Evolutionary conservation across 2,888 invertebrate genomes (phyloP), one percentile per base, ranked within the genome.

Genomic region (Drosophila pseudotalamancana): DNA sequence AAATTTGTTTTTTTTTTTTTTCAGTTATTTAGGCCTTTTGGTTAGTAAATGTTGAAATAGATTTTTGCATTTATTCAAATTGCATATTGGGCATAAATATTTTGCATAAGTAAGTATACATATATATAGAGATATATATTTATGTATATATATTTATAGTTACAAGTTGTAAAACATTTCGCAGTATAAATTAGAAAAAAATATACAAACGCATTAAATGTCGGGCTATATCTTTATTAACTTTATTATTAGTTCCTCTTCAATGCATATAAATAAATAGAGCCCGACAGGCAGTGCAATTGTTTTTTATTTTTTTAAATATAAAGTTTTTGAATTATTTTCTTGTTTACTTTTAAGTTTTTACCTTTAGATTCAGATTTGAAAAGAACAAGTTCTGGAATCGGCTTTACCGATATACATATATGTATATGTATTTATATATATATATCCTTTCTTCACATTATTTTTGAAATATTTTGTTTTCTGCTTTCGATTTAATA

Each of bases 11-110:
- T 37, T 53, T 55, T 37, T 29, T 37, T 29, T 67, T 63, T 37
- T 53, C n/a, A 32, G 49, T 39, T 68, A n/a, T 61, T 59, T 78
- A 84, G 73, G 78, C 66, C 61, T 60, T 80, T 72, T 51, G 69
- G 54, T 77, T 78, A 83, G 61, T 82, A 72, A 61, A 81, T 62
- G 34, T 72, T 57, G 51, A 40, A 81, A 77, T 63, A 68, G 59
- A 72, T 66, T 69, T 77, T 56, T 62, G 62, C 16, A 27, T 19
- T 43, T 46, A 49, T 51, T 50, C 53, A 45, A 43, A 18, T 53
- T 64, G 57, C 48, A 51, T 70, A 68, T 48, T 51, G 51, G 46
- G 63, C 66, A 67, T 83, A 82, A 57, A 59, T 76, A 65, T 42
- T 46, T 64, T 60, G 50, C 53, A 45, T 56, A 54, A 50, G 27